phyloP scores from a whole-genome alignment of 2,888 invertebrate species.

The Hipparchia semele region DNA sequence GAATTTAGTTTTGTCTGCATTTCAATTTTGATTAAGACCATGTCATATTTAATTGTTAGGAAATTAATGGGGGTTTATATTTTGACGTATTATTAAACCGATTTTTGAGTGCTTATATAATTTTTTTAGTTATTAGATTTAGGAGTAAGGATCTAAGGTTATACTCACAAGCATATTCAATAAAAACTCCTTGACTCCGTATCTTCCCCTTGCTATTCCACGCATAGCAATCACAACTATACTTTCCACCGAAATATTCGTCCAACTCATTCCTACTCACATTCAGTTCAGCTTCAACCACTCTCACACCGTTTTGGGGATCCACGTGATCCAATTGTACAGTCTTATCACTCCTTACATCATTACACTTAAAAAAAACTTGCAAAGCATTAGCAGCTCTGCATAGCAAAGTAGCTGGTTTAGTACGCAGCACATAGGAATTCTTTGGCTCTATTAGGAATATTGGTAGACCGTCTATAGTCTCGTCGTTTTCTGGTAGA shows the following conservation, averaged over 20 bases:
- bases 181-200: conserved; percentile 89
- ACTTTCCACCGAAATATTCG: conserved; percentile 91
- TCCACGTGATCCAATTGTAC: conserved; percentile 89
- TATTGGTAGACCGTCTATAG: conserved; percentile 89
- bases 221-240: conserved; percentile 93
- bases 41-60: background rate
- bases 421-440: conserved; percentile 93
- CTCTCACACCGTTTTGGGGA: conserved; percentile 90
- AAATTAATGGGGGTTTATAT: background rate
- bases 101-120: no score
- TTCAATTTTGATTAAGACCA: background rate
- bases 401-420: conserved; percentile 94
- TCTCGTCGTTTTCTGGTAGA: conserved; percentile 81
- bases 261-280: conserved; percentile 92
- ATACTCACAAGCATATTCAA: conserved; percentile 94
- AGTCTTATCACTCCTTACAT: conserved; percentile 79
- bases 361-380: conserved; percentile 91
- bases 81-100: background rate
- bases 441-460: conserved; percentile 94
- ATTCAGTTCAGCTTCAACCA: conserved; percentile 89
- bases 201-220: conserved; percentile 91
- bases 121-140: no score
- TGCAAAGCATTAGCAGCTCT: conserved; percentile 95
- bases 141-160: no score
- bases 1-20: background rate